A percentile compares a stretch with the other conserved stretches of the same genome.
These are phyloP conservation scores for Lamellibrachia luymesi DNA, from an alignment of 1,140 invertebrate genomes.

Conservation along the genomic window DNA sequence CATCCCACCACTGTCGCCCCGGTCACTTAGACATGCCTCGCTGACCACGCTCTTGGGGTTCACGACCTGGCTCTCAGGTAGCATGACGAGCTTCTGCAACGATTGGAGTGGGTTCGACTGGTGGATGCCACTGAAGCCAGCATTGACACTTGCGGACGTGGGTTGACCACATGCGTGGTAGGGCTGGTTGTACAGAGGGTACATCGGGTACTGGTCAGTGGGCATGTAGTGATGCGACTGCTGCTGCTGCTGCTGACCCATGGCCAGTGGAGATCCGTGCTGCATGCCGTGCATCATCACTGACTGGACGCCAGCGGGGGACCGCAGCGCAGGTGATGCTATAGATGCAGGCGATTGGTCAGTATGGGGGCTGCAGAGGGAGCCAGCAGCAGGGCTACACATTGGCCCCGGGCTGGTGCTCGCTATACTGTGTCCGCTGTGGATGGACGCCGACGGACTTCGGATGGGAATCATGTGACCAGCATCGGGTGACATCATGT, in stretches of 20 bases:
- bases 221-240: neutral
- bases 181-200: slow-evolving; percentile 1
- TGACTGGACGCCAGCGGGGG: slow-evolving; percentile 2
- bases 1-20: neutral
- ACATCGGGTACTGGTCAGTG: slow-evolving; percentile 11
- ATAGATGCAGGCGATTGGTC: slow-evolving; percentile 10
- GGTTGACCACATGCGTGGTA: neutral
- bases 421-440: slow-evolving; percentile 18
- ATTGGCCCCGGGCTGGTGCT: slow-evolving; percentile 21
- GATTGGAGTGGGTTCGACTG: slow-evolving; percentile 45
- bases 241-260: slow-evolving; percentile 11
- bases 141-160: neutral
- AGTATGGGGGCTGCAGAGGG: slow-evolving; percentile 8
- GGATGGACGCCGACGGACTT: slow-evolving; percentile 14
- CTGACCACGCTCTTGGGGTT: slow-evolving; percentile 19
- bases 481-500: neutral
- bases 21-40: neutral
- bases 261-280: neutral
- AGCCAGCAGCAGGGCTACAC: slow-evolving; percentile 6
- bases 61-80: slow-evolving; percentile 48
- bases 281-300: neutral
- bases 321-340: neutral
- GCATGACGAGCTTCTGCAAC: slow-evolving; percentile 51
- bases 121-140: slow-evolving; percentile 8
- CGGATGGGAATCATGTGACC: neutral